phyloP scores from a whole-genome alignment of 2,797 vertebrate species.

The Acridotheres tristis region DNA sequence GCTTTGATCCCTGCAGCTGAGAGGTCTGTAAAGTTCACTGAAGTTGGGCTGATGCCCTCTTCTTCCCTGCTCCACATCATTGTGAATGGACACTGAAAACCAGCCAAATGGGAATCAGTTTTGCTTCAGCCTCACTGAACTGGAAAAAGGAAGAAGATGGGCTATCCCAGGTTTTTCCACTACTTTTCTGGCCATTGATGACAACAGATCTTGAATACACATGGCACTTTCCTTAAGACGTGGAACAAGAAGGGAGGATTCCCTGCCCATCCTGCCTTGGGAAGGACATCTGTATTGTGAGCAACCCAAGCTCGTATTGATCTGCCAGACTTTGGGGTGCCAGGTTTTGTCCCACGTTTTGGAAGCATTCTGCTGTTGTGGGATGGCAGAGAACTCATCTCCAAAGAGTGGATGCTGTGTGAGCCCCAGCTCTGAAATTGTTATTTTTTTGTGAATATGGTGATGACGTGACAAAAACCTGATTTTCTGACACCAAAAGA shows the following conservation, averaged over 20 bases:
- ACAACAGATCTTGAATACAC: neutral
- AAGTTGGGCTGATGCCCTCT: neutral
- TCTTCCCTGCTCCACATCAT: neutral
- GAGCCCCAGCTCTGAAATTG: neutral
- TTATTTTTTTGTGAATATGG: neutral
- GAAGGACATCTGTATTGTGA: neutral
- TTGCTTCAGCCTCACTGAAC: neutral
- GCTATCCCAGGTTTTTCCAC: neutral
- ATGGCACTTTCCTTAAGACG: neutral
- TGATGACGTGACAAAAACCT: neutral
- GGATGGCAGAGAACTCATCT: neutral
- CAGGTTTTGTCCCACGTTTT: neutral
- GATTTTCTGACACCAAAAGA: neutral
- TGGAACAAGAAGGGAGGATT: neutral
- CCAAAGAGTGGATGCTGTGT: fast-evolving
- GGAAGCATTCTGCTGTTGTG: neutral
- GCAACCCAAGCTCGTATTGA: neutral
- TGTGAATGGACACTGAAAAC: neutral
- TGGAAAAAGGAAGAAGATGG: neutral
- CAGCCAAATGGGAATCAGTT: neutral
- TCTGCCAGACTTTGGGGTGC: neutral
- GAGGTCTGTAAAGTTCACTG: neutral
- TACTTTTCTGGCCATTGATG: neutral
- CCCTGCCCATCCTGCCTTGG: neutral
- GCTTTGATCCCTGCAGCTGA: neutral